Percentiles rank a stretch among this genome's conserved stretches.
phyloP scores from a whole-genome alignment of 2,888 invertebrate genomes.

The Phyto melanocephala region DNA sequence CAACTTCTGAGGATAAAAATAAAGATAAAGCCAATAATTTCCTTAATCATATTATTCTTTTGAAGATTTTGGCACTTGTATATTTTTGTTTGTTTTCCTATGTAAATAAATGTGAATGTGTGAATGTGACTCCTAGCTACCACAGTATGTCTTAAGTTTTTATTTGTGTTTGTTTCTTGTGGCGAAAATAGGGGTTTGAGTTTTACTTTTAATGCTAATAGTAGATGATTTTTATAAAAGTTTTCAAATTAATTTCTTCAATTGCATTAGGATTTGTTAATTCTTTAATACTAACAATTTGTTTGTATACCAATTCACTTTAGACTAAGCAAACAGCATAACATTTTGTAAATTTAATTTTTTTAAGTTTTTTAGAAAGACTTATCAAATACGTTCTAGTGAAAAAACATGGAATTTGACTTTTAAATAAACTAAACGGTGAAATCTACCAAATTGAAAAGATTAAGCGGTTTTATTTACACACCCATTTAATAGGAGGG shows the following conservation, averaged over 20 bases:
- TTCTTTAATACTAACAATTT: too few species aligned
- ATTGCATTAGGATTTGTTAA: not conserved
- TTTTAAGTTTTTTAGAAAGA: too few species aligned
- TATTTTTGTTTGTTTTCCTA: not conserved
- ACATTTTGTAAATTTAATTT: too few species aligned
- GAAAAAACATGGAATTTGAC: too few species aligned
- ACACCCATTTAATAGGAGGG: too few species aligned
- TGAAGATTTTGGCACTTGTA: constrained; percentile 1
- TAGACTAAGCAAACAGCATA: too few species aligned
- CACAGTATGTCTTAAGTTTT: not conserved
- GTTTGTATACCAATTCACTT: too few species aligned
- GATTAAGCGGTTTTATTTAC: too few species aligned
- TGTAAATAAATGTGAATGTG: too few species aligned
- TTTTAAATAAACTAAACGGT: too few species aligned
- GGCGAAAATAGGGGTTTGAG: not conserved
- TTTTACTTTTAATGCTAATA: not conserved
- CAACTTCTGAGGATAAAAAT: not conserved
- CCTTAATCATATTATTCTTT: constrained; percentile 3
- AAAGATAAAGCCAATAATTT: constrained; percentile 24
- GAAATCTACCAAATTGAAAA: too few species aligned
- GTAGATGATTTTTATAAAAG: not conserved
- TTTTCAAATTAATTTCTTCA: not conserved
- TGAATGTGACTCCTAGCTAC: not conserved
- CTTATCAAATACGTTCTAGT: too few species aligned
- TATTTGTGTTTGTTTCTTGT: not conserved